Conservation (phyloP, 2,888 invertebrate genomes). For the Cantharis lateralis region DNA sequence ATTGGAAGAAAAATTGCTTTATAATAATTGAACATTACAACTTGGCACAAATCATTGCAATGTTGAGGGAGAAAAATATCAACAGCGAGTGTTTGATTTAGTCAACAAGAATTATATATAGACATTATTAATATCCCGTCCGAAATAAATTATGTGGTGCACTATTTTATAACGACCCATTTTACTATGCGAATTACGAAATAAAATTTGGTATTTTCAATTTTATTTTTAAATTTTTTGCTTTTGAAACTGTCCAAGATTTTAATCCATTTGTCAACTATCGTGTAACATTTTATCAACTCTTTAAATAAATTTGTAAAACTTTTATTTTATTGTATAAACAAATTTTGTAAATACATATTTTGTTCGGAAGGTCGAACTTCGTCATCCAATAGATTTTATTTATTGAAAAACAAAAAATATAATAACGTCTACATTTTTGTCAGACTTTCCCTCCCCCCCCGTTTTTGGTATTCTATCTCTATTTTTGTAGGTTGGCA, state of each 20-base stretch:
- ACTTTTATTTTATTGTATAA: not conserved
- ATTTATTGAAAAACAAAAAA: conserved; percentile 55
- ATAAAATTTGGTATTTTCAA: not conserved
- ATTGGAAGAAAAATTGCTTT: not conserved
- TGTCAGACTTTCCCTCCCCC: no score
- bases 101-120: not conserved
- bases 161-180: not conserved
- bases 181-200: not conserved
- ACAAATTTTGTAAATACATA: not conserved
- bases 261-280: not conserved
- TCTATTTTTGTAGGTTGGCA: no score
- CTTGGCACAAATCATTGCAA: not conserved
- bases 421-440: conserved; percentile 80
- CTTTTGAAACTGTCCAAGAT: not conserved
- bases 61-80: not conserved
- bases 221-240: not conserved
- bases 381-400: not conserved
- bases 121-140: not conserved
- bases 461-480: no score
- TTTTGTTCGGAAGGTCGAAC: not conserved
- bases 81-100: not conserved
- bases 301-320: not conserved
- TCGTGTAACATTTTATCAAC: not conserved
- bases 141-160: not conserved
- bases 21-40: not conserved